Conservation (phyloP, 1,140 invertebrate genomes). For the Penaeus japonicus region DNA sequence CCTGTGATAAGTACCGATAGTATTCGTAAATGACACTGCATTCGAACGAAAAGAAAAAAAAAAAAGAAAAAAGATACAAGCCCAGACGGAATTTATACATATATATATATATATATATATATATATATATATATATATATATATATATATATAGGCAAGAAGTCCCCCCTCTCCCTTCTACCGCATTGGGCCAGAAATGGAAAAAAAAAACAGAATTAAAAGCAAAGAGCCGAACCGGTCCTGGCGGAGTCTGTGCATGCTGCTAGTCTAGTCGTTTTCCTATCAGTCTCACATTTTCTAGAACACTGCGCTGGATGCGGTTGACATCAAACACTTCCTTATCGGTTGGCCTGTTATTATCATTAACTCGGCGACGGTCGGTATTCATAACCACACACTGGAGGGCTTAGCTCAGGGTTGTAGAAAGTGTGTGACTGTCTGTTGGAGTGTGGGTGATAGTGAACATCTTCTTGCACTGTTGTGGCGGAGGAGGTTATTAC, state of each 20-base stretch:
- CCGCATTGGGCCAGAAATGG: too few species aligned
- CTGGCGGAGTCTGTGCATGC: too few species aligned
- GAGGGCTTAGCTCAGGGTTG: not conserved
- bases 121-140: constrained; percentile 13
- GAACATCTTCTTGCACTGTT: not conserved
- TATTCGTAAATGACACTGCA: not conserved
- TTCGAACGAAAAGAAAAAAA: not conserved
- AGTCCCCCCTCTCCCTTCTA: too few species aligned
- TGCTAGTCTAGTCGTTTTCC: too few species aligned
- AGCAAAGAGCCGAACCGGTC: too few species aligned
- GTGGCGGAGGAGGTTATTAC: not conserved
- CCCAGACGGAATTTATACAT: not conserved
- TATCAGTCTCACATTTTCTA: not conserved
- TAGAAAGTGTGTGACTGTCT: not conserved
- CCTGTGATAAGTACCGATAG: too few species aligned
- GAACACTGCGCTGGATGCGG: not conserved
- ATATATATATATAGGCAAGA: not conserved
- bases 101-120: constrained; percentile 14
- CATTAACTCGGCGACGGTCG: too few species aligned
- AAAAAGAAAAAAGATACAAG: not conserved
- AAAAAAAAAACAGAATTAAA: not conserved
- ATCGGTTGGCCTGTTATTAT: too few species aligned
- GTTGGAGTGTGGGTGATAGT: not conserved
- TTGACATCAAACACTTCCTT: too few species aligned
- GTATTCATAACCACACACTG: too few species aligned